A percentile compares a stretch with the other conserved stretches of the same genome.
Evolutionary conservation across 2,888 invertebrate genomes (phyloP).

Genomic region (Congeria kusceri): DNA sequence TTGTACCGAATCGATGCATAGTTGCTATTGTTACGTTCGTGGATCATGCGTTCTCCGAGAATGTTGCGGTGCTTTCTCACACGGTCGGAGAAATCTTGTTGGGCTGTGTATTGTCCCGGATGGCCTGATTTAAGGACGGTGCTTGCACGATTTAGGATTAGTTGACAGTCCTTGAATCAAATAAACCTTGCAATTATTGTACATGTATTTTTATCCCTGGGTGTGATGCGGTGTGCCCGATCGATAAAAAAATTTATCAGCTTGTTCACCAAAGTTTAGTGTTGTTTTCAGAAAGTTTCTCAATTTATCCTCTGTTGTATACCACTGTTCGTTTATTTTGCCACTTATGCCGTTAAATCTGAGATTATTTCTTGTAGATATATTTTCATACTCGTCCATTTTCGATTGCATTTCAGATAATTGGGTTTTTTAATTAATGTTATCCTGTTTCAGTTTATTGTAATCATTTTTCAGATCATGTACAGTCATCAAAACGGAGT

Average conservation of each 20-base stretch:
- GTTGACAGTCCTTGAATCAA: neutral
- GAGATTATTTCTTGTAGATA: neutral
- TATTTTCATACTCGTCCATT: too few species aligned
- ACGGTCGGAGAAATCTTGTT: neutral
- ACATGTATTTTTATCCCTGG: neutral
- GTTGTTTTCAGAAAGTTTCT: neutral
- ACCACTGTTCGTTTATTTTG: neutral
- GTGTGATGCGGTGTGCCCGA: neutral
- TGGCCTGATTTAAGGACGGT: neutral
- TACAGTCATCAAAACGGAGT: too few species aligned
- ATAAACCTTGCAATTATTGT: neutral
- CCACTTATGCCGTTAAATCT: slow-evolving; percentile 2
- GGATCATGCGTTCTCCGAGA: neutral
- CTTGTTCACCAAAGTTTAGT: neutral
- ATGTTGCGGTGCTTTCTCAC: neutral
- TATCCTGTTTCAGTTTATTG: too few species aligned
- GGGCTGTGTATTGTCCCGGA: neutral
- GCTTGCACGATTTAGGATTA: neutral
- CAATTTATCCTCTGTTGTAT: neutral
- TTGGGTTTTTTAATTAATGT: too few species aligned
- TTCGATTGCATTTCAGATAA: too few species aligned
- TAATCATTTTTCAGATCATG: too few species aligned
- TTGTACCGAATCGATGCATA: neutral
- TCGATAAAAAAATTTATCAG: neutral
- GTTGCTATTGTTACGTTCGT: neutral